Conservation (phyloP, 2,888 invertebrate species). For the Tipula confusa region DNA sequence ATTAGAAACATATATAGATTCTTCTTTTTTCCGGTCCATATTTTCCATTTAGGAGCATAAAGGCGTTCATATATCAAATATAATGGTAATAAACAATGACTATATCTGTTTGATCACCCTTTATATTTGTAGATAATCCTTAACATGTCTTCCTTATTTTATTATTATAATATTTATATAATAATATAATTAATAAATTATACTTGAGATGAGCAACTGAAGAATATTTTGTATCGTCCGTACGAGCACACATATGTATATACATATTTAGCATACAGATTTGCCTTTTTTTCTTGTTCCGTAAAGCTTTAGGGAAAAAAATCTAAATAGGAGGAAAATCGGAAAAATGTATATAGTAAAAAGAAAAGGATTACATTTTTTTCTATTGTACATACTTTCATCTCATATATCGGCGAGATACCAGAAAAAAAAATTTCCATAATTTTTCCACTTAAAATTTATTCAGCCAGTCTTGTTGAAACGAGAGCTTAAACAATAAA, state of each 20-base stretch:
- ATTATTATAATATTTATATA: neutral
- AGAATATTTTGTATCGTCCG: neutral
- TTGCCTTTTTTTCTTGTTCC: neutral
- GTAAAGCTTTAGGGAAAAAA: neutral
- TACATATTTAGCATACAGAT: neutral
- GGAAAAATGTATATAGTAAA: neutral
- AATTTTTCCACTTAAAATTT: neutral
- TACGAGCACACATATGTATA: neutral
- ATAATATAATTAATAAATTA: neutral
- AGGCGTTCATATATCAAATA: too few species aligned
- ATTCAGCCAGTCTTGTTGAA: neutral
- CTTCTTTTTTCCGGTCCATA: too few species aligned
- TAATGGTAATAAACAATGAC: too few species aligned
- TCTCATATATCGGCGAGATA: neutral
- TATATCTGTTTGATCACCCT: too few species aligned
- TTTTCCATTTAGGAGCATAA: too few species aligned
- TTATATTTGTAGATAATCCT: conserved; percentile 8
- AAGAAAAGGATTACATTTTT: neutral
- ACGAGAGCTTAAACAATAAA: neutral
- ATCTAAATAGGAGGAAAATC: neutral
- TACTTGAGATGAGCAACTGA: neutral
- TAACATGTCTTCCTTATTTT: neutral
- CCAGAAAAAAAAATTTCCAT: neutral
- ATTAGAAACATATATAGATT: too few species aligned
- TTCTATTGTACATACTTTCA: neutral